phyloP scores from a whole-genome alignment of 2,797 vertebrate species.

The Tadarida brasiliensis region DNA sequence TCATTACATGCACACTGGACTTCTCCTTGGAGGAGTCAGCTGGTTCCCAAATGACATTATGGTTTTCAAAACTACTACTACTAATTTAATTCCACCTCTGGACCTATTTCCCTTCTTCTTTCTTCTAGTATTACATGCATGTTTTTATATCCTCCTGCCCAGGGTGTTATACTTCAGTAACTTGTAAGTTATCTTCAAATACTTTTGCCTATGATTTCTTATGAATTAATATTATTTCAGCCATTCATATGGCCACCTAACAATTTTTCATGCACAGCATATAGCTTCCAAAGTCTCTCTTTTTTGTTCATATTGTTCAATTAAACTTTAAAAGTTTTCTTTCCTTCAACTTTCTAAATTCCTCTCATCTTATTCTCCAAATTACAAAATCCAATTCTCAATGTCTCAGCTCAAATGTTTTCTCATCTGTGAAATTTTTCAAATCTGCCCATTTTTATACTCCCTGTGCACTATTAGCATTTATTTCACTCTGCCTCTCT shows the following conservation, averaged over 20 bases:
- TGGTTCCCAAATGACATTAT: not conserved
- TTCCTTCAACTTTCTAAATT: not conserved
- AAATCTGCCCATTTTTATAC: not conserved
- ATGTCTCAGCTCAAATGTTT: not conserved
- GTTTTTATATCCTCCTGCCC: not conserved
- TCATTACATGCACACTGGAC: not conserved
- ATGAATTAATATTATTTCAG: not conserved
- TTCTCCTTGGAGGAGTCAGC: not conserved
- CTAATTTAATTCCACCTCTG: not conserved
- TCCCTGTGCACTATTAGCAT: not conserved
- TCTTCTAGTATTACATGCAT: not conserved
- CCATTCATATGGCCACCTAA: not conserved
- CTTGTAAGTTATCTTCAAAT: not conserved
- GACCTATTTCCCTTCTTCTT: not conserved
- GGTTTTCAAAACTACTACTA: not conserved
- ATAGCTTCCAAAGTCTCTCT: not conserved
- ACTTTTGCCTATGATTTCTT: not conserved
- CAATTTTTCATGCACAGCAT: not conserved
- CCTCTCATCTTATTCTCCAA: not conserved
- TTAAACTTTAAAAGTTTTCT: not conserved
- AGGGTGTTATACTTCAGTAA: not conserved
- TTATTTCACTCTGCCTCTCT: not conserved
- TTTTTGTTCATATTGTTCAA: not conserved
- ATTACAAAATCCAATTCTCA: constrained; percentile 6
- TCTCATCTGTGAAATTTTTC: not conserved